Evolutionary conservation across 2,888 invertebrate genomes (phyloP).

Genomic region (Tipula lateralis): DNA sequence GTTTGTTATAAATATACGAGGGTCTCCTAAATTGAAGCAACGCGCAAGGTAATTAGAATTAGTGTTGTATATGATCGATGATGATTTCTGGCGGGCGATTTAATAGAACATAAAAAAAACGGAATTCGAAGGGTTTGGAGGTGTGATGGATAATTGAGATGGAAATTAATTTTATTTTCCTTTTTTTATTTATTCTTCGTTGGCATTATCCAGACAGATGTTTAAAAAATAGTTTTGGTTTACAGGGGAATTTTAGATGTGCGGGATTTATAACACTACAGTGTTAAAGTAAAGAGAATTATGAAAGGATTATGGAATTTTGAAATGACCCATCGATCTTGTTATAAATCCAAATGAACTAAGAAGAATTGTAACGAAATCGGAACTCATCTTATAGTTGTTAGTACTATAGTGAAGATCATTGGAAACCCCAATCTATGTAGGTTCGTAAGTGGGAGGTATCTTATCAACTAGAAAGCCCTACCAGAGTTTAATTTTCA

Average conservation of each 20-base stretch:
- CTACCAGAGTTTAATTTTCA: no score
- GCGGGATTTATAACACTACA: background rate
- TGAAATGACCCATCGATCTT: background rate
- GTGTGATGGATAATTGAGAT: slow-evolving; percentile 11
- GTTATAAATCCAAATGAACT: no score
- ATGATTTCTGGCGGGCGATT: slow-evolving; percentile 24
- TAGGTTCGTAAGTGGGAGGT: no score
- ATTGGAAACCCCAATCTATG: no score
- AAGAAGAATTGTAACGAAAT: no score
- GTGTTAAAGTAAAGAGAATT: background rate
- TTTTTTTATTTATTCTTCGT: background rate
- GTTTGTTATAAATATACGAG: background rate
- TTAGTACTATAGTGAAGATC: no score
- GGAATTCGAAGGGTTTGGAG: background rate
- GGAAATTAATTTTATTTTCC: background rate
- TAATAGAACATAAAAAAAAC: background rate
- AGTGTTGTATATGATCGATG: slow-evolving; percentile 24
- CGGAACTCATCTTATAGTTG: no score
- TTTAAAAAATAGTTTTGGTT: background rate
- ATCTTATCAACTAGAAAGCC: no score
- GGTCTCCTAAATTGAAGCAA: slow-evolving; percentile 19
- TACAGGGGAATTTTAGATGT: background rate
- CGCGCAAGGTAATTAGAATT: slow-evolving; percentile 24
- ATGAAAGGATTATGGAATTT: background rate
- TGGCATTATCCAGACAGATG: background rate